Base-by-base conservation (phyloP, 2,888 invertebrate genomes). In the Lycaena phlaeas region DNA sequence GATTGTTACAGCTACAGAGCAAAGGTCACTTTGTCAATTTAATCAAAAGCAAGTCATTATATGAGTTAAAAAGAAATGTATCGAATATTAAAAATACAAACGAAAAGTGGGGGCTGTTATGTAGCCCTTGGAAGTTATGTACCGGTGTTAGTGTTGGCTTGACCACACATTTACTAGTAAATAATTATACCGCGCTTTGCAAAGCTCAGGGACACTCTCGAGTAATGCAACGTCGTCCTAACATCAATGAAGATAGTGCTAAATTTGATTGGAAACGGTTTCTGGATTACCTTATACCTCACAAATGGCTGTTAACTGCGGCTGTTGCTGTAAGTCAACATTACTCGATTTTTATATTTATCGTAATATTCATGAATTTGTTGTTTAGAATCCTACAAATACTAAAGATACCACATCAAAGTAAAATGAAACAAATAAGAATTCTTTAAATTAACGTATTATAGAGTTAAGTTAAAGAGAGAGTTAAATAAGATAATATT, bases 261-360 rank as follows among this genome's bases (percentile, higher is more conserved):
- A 85, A 87, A 46, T 95, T 96, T 76, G 92, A 94, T 61, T 96
- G 95, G 95, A 79, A 68, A 12, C 88, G 87, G 45, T 89, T 96
- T 47, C 88, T 91, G 68, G 61, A 78, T 9, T 91, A 96, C 62
- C 69, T 96, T 2, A 84, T 86, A 59, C 93, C 94, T 14, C 92
- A 95, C 66, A 76, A 92, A 45, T 90, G 90, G 87, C 88, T 92
- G 49, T 85, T 96, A 39, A 59, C 91, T 4, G 88, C 91, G 41
- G 95, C 96, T 43, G 86, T 96, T 56, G 85, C 87, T 56, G 96
- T 96, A 76, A 89, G 90, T 87, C 57, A n/a, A n/a, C n/a, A 12
- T 31, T 36, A 10, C 14, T 12, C 18, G 14, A n/a, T n/a, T n/a
- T n/a, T n/a, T n/a, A n/a, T n/a, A n/a, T n/a, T n/a, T n/a, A n/a